phyloP scores from a whole-genome alignment of 2,888 invertebrate genomes.

The Zaprionus lineosus region DNA sequence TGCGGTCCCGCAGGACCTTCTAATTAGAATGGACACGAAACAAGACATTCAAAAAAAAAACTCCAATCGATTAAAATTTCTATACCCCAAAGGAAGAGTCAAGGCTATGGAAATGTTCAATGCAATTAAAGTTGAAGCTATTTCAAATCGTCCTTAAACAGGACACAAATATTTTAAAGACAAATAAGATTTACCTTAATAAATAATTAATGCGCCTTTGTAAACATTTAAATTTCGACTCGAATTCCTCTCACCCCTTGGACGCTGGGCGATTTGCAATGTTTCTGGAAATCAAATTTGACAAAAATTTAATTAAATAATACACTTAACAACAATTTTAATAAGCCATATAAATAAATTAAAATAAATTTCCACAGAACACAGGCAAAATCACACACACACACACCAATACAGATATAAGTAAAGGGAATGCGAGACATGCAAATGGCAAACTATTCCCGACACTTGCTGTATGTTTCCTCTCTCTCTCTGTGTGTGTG shows the following conservation, averaged over 20 bases:
- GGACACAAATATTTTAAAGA: no score
- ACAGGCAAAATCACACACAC: not conserved
- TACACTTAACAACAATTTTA: conserved; percentile 63
- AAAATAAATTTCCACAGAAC: conserved; percentile 39
- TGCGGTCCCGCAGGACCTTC: no score
- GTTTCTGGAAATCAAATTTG: conserved; percentile 60
- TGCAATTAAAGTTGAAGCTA: no score
- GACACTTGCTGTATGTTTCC: conserved; percentile 15
- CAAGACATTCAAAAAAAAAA: no score
- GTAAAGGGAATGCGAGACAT: conserved; percentile 10
- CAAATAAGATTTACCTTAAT: no score
- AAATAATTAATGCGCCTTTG: no score
- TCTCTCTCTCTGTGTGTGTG: conserved; percentile 2
- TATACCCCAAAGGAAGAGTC: no score
- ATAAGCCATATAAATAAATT: conserved; percentile 75
- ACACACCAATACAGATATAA: conserved; percentile 3
- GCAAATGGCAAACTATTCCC: conserved; percentile 34
- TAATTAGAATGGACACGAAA: conserved; percentile 25
- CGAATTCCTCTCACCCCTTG: conserved; percentile 10
- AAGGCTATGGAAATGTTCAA: no score
- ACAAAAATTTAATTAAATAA: conserved; percentile 73
- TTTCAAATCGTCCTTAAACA: no score
- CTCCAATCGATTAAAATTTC: not conserved
- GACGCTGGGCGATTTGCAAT: conserved; percentile 28
- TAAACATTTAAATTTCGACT: no score